These are phyloP conservation scores for Ephialtes manifestator DNA, from an alignment of 2,888 invertebrate species.

Conservation along the genomic window DNA sequence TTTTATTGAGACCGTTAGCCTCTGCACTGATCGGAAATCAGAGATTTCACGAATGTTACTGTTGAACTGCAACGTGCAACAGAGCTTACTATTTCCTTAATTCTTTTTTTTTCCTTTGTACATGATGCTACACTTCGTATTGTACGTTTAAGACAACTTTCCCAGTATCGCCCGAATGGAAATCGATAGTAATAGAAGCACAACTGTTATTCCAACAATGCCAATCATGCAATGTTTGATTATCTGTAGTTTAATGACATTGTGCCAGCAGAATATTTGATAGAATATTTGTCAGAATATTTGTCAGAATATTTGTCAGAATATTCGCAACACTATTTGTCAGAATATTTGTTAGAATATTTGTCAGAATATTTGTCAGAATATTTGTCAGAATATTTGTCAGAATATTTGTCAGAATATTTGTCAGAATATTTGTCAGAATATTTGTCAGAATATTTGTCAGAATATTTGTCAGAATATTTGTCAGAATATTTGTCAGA, in stretches of 20 bases:
- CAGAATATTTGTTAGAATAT: too few species aligned
- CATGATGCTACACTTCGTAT: not conserved
- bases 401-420: too few species aligned
- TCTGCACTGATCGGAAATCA: constrained; percentile 11
- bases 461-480: too few species aligned
- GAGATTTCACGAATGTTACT: constrained; percentile 13
- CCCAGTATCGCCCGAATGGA: not conserved
- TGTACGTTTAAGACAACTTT: not conserved
- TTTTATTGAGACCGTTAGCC: constrained; percentile 16
- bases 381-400: too few species aligned
- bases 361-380: too few species aligned
- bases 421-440: too few species aligned
- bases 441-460: too few species aligned
- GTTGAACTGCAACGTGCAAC: constrained; percentile 4
- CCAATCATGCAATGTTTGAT: not conserved
- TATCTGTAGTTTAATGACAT: not conserved
- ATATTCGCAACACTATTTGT: too few species aligned
- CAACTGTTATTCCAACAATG: not conserved
- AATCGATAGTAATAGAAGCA: not conserved
- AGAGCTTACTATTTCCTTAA: not conserved
- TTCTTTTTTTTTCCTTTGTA: constrained; percentile 11
- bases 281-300: too few species aligned
- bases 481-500: too few species aligned
- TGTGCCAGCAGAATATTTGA: too few species aligned
- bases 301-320: too few species aligned